Evolutionary conservation across 2,113 vertebrate genomes (phyloP), one percentile per base, ranked within the genome.

Genomic region (Xiphias gladius): DNA sequence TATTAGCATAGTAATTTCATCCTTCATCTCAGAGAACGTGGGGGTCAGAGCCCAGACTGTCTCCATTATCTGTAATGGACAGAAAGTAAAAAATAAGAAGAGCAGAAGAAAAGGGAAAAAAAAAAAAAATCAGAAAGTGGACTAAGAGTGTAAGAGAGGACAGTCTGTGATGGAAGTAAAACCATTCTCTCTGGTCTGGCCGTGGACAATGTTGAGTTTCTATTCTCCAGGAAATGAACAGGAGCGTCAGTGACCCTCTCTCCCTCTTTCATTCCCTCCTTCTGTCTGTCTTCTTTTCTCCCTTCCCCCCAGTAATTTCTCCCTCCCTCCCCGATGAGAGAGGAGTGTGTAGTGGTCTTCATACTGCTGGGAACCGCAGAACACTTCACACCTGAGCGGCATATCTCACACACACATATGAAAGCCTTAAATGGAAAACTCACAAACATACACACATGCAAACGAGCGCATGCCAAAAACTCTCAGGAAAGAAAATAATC

Each of bases 381-480:
- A 76, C 83, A 90, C 89, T 94, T 95, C 87, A 72, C 92, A 94
- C 86, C 78, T 82, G 62, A 71, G 75, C 80, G 79, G 41, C 85
- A 91, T 85, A 92, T 93, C 80, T 93, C 83, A 79, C 91, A 88
- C 86, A 77, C 76, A 82, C 64, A 1, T 65, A 83, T 24, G 37
- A 84, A 43, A 83, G 32, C 41, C 63, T 79, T 79, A 52, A 84
- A 87, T 73, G 69, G 82, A 88, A 90, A 70, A 73, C 73, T 83
- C 76, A 43, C 52, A 76, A 52, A 41, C 65, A 64, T 24, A 39
- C 19, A 58, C 48, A 39, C 24, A 37, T 30, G 24, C 64, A 50
- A 13, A 30, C 61, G 41, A 22, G 43, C 65, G 43, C n/a, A 16
- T 7, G 50, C 30, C 11, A 68, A 39, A 37, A 62, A 48, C 55